phyloP scores from a whole-genome alignment of 2,888 invertebrate genomes.

The Campoletis raptor region DNA sequence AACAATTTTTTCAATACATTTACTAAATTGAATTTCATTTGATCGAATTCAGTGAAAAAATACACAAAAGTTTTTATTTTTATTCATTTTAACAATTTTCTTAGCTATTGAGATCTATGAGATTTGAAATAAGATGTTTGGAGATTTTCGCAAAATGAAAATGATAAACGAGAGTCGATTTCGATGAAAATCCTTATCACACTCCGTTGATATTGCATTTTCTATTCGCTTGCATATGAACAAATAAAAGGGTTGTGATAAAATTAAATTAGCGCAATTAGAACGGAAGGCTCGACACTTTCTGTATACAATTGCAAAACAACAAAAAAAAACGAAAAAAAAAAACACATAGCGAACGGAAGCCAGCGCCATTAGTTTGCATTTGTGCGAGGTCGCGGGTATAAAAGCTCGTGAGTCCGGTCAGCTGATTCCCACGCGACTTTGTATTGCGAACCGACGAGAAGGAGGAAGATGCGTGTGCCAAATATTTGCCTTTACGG shows the following conservation, averaged over 20 bases:
- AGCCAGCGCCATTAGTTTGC: constrained; percentile 56
- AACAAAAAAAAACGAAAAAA: constrained; percentile 1
- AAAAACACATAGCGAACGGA: constrained; percentile 44
- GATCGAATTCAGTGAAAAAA: not conserved
- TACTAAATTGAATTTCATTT: not conserved
- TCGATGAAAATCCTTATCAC: not conserved
- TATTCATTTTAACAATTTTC: too few relatives aligned
- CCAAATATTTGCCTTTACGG: constrained; percentile 60
- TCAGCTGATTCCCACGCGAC: constrained; percentile 68
- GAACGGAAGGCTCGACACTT: constrained; percentile 46
- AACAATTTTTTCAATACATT: too few relatives aligned
- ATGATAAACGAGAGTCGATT: not conserved
- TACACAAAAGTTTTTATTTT: too few relatives aligned
- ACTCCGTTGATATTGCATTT: not conserved
- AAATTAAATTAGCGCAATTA: constrained; percentile 59
- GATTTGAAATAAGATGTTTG: not conserved
- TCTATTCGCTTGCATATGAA: not conserved
- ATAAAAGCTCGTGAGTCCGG: constrained; percentile 53
- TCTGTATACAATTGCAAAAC: constrained; percentile 22
- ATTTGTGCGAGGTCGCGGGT: constrained; percentile 53
- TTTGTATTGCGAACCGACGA: constrained; percentile 19
- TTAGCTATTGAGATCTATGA: too few relatives aligned
- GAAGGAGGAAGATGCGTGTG: constrained; percentile 39
- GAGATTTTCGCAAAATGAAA: not conserved
- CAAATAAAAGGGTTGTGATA: constrained; percentile 11